Conservation (phyloP, 2,113 vertebrate genomes). For the Osmerus eperlanus region DNA sequence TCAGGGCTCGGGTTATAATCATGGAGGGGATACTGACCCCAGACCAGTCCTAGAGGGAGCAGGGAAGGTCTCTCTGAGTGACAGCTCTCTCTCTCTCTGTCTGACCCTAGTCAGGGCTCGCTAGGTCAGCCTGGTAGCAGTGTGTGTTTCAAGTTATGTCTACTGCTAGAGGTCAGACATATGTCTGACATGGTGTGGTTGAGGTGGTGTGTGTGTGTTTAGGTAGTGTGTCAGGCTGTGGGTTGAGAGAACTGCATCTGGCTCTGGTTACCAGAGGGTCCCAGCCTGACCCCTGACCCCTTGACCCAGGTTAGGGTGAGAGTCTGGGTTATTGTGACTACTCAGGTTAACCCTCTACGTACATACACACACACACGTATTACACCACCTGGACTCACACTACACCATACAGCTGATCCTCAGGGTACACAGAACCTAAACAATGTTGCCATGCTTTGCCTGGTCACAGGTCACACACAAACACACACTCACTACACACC, state of each 20-base stretch:
- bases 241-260: constrained; percentile 46
- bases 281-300: constrained; percentile 42
- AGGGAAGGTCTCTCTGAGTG: not conserved
- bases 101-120: not conserved
- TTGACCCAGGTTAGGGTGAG: constrained; percentile 27
- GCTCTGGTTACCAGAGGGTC: constrained; percentile 64
- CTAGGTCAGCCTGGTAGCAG: no score
- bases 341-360: constrained; percentile 38
- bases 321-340: constrained; percentile 68
- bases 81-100: not conserved
- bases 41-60: not conserved
- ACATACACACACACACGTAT: not conserved
- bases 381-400: not conserved
- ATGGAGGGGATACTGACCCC: no score
- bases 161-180: not conserved
- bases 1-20: no score
- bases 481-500: no score
- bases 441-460: no score
- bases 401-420: no score
- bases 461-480: no score
- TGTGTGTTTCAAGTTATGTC: not conserved
- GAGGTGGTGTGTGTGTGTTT: constrained; percentile 37
- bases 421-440: no score
- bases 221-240: constrained; percentile 30
- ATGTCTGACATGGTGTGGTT: not conserved